phyloP scores from a whole-genome alignment of 2,888 invertebrate species.

The Buathra laborator region DNA sequence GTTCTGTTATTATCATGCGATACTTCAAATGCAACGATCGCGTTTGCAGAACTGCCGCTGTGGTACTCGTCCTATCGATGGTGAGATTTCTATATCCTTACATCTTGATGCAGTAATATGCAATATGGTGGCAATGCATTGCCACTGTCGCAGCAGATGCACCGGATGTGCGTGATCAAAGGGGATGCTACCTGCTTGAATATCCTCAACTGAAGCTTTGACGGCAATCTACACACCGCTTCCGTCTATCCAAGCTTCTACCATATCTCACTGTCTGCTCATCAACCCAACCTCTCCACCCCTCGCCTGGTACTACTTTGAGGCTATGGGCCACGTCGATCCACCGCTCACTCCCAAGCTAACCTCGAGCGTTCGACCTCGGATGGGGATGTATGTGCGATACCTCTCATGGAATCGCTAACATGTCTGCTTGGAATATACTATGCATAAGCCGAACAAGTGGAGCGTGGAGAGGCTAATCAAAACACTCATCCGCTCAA shows the following conservation, averaged over 20 bases:
- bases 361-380: constrained; percentile 9
- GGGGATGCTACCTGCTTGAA: constrained; percentile 68
- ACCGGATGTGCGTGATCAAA: constrained; percentile 73
- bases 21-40: not conserved
- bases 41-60: constrained; percentile 11
- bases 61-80: not conserved
- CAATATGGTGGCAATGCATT: constrained; percentile 18
- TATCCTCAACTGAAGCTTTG: constrained; percentile 73
- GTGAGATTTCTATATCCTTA: constrained; percentile 1
- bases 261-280: constrained; percentile 18
- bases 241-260: constrained; percentile 12
- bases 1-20: constrained; percentile 6
- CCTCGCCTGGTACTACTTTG: constrained; percentile 26
- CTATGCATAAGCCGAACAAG: not conserved
- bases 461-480: not conserved
- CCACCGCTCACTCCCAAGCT: not conserved
- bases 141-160: constrained; percentile 50
- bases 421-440: not conserved
- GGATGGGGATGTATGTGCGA: not conserved
- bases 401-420: not conserved
- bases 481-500: not conserved
- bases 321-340: constrained; percentile 22
- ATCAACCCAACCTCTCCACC: not conserved
- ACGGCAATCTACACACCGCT: constrained; percentile 48
- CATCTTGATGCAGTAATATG: constrained; percentile 46